Evolutionary conservation across 2,888 invertebrate genomes (phyloP).

Genomic region (Agonum fuliginosum): DNA sequence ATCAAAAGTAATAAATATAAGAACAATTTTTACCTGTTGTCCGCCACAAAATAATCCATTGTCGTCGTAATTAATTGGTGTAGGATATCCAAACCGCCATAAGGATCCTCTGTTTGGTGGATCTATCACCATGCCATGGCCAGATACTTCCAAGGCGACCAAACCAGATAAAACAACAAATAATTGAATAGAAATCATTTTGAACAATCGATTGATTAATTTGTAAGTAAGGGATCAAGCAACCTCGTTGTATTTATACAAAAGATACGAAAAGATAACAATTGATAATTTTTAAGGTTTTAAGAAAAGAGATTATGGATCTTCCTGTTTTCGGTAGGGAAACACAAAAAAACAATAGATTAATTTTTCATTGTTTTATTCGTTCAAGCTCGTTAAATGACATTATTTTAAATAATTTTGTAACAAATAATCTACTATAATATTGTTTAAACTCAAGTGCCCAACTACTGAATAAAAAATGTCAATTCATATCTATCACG

Average conservation of each 20-base stretch:
- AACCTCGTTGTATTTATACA: conserved; percentile 41
- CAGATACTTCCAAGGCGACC: conserved; percentile 61
- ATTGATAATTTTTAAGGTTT: background rate
- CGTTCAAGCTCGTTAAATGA: too few species aligned
- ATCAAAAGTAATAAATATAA: background rate
- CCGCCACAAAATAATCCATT: conserved; percentile 76
- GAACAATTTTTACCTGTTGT: conserved; percentile 66
- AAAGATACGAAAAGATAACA: conserved; percentile 44
- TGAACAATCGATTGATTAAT: background rate
- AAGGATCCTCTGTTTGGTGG: conserved; percentile 75
- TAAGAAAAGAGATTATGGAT: too few species aligned
- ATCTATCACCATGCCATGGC: conserved; percentile 75
- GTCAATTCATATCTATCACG: too few species aligned
- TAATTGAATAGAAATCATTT: conserved; percentile 25
- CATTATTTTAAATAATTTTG: too few species aligned
- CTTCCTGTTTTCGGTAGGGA: too few species aligned
- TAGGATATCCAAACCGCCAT: conserved; percentile 73
- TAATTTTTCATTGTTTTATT: too few species aligned
- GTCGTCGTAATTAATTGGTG: conserved; percentile 75
- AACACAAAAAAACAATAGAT: conserved; percentile 25
- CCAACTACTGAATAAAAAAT: too few species aligned
- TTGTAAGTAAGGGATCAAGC: background rate
- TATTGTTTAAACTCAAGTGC: too few species aligned
- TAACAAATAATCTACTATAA: too few species aligned
- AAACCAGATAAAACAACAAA: conserved; percentile 21